phyloP scores from a whole-genome alignment of 2,888 invertebrate genomes.

The Drosophila yooni region DNA sequence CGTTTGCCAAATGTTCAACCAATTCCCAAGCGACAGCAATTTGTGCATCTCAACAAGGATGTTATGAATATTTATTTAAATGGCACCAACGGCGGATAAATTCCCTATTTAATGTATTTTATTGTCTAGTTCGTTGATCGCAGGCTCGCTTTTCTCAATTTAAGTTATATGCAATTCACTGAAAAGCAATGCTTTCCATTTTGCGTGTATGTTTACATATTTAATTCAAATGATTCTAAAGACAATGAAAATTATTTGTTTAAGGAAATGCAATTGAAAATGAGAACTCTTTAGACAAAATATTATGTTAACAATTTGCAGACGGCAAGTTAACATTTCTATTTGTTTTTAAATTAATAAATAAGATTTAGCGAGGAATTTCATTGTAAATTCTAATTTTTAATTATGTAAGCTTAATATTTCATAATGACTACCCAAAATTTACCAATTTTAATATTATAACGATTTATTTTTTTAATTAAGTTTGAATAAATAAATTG shows the following conservation, averaged over 20 bases:
- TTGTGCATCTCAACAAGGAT: conserved; percentile 44
- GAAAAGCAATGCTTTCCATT: background rate
- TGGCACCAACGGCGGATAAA: conserved; percentile 60
- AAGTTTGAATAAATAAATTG: background rate
- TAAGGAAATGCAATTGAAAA: background rate
- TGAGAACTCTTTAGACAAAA: background rate
- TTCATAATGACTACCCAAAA: background rate
- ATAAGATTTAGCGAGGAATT: too few species aligned
- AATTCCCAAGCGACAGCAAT: conserved; percentile 51
- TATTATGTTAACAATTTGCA: background rate
- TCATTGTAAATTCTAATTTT: background rate
- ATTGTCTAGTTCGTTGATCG: background rate
- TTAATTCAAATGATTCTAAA: background rate
- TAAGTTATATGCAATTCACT: background rate
- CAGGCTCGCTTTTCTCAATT: background rate
- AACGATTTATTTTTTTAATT: background rate
- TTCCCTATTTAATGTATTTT: background rate
- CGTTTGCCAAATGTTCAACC: conserved; percentile 69
- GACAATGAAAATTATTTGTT: background rate
- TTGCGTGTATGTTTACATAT: background rate
- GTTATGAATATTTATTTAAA: conserved; percentile 63
- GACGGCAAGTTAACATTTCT: background rate
- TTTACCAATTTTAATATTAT: background rate
- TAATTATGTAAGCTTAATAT: background rate
- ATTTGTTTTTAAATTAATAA: too few species aligned